Conservation (phyloP, 2,797 vertebrate species). For the Euthynnus affinis region DNA sequence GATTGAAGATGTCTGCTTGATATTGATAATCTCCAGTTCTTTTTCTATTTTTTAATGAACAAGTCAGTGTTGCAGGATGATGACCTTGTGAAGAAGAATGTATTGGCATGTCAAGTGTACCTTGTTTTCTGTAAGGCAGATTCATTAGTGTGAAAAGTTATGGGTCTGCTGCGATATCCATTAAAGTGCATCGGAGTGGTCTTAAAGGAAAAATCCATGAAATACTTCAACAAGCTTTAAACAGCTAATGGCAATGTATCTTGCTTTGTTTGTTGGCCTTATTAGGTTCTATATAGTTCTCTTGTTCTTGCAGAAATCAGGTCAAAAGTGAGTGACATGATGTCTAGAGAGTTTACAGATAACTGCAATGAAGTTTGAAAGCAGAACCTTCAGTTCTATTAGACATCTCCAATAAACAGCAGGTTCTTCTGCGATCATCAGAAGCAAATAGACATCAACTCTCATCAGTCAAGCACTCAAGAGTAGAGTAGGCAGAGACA, state of each 20-base stretch:
- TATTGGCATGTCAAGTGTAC: conserved; percentile 57
- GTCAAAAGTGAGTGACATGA: neutral
- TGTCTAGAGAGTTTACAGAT: neutral
- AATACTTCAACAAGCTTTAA: conserved; percentile 28
- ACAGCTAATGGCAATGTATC: conserved; percentile 13
- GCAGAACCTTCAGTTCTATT: neutral
- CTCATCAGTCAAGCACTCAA: neutral
- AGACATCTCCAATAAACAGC: neutral
- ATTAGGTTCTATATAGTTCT: neutral
- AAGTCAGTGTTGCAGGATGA: conserved; percentile 48
- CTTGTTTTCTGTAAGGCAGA: conserved; percentile 47
- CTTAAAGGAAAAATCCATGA: conserved; percentile 46
- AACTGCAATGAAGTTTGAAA: neutral
- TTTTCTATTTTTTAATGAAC: conserved; percentile 67
- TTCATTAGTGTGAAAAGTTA: conserved; percentile 59
- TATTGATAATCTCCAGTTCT: conserved; percentile 63
- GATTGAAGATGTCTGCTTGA: conserved; percentile 49
- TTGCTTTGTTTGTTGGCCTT: conserved; percentile 15
- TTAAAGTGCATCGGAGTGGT: conserved; percentile 29
- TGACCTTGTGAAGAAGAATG: conserved; percentile 71
- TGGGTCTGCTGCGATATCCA: conserved; percentile 34
- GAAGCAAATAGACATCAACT: neutral
- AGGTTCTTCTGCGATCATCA: neutral
- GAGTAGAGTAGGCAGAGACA: neutral
- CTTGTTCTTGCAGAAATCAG: neutral